Conservation (phyloP, 2,888 invertebrate genomes). For the Xylocampa areola region DNA sequence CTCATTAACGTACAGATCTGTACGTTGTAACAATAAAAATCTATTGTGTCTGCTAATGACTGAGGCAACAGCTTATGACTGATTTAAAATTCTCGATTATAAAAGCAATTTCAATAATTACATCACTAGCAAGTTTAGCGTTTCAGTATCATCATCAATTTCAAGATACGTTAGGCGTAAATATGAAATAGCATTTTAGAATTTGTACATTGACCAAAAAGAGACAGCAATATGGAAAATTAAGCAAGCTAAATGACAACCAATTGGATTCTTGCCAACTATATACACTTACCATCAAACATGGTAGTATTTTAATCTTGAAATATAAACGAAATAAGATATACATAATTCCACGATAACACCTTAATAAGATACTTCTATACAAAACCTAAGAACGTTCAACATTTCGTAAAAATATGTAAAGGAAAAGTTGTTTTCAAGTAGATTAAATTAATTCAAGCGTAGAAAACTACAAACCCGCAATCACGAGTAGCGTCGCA, state of each 20-base stretch:
- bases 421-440: no score
- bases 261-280: slow-evolving; percentile 14
- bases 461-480: no score
- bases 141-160: background rate
- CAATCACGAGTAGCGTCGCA: no score
- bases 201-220: background rate
- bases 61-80: background rate
- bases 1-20: no score
- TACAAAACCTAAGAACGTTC: no score
- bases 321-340: no score
- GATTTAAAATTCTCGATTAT: slow-evolving; percentile 16
- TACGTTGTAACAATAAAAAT: no score
- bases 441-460: no score
- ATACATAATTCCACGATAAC: no score
- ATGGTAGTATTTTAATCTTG: background rate
- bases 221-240: slow-evolving; percentile 2
- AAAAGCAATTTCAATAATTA: background rate
- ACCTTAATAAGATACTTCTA: no score
- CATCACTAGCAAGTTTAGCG: slow-evolving; percentile 21
- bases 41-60: no score
- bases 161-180: background rate
- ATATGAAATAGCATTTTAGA: slow-evolving; percentile 1
- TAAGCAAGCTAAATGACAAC: background rate
- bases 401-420: no score
- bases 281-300: background rate